Percentiles rank a stretch among this genome's conserved stretches.
phyloP scores from a whole-genome alignment of 1,140 invertebrate species.

The Cotesia glomerata region DNA sequence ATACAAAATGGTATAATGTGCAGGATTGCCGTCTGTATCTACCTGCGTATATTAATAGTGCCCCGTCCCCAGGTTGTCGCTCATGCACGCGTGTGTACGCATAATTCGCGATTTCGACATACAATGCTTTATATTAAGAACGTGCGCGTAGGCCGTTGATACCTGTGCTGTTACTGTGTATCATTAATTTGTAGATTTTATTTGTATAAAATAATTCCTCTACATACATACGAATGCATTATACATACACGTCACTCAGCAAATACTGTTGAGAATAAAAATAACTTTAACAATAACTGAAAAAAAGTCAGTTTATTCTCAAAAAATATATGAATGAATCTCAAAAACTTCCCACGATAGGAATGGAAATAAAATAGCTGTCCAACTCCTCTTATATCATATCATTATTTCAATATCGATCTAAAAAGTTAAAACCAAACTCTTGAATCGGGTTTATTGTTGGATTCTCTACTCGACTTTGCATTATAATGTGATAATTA shows the following conservation, averaged over 20 bases:
- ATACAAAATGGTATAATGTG: neutral
- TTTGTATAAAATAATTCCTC: too few relatives aligned
- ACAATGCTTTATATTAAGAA: neutral
- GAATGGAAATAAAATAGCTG: too few relatives aligned
- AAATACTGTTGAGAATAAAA: neutral
- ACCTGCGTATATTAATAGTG: neutral
- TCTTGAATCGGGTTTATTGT: too few relatives aligned
- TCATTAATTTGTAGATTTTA: neutral
- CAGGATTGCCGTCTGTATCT: neutral
- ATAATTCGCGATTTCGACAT: slow-evolving; percentile 9
- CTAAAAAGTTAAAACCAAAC: too few relatives aligned
- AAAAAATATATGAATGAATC: too few relatives aligned
- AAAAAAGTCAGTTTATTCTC: too few relatives aligned
- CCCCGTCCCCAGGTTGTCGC: neutral
- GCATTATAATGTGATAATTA: too few relatives aligned
- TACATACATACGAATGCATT: too few relatives aligned
- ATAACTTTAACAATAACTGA: neutral
- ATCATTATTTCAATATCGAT: too few relatives aligned
- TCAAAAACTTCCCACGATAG: too few relatives aligned
- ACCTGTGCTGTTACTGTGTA: neutral
- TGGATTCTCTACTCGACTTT: too few relatives aligned
- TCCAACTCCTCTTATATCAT: too few relatives aligned
- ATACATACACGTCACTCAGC: neutral
- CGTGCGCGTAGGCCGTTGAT: neutral
- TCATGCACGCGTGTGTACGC: neutral